A percentile compares a stretch with the other conserved stretches of the same genome.
These are phyloP conservation scores for Acrocephalus arundinaceus DNA, from an alignment of 2,113 vertebrate genomes.

Conservation along the genomic window DNA sequence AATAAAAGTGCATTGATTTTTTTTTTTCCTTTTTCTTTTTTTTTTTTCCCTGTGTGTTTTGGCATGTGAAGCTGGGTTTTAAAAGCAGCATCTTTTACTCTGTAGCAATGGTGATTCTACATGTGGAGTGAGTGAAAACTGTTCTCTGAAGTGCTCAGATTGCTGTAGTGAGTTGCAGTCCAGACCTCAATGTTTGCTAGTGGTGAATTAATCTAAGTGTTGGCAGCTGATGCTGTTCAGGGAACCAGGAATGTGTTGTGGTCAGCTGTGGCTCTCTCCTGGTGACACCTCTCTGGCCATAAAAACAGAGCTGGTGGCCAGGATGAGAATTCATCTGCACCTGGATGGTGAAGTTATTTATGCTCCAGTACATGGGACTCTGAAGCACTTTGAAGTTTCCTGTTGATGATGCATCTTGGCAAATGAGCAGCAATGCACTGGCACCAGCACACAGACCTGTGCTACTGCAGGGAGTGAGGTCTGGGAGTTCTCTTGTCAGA, in stretches of 20 bases:
- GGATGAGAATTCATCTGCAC: background rate
- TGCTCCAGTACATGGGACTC: background rate
- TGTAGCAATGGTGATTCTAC: background rate
- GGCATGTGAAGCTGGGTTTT: background rate
- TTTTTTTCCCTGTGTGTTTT: background rate
- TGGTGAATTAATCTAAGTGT: background rate
- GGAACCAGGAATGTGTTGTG: background rate
- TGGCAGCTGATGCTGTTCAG: background rate
- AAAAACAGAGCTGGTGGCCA: background rate
- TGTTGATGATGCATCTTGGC: rapidly evolving
- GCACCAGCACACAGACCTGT: background rate
- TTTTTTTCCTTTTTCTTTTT: background rate
- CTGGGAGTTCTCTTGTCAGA: background rate
- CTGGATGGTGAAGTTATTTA: background rate
- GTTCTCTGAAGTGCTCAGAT: background rate
- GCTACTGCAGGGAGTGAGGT: background rate
- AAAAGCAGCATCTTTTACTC: background rate
- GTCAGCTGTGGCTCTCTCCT: background rate
- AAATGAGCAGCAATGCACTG: background rate
- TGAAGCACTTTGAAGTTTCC: background rate
- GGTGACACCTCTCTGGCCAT: background rate
- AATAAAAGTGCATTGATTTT: background rate
- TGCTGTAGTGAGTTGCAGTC: background rate
- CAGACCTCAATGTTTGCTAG: background rate
- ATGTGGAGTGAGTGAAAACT: background rate